Evolutionary conservation across 1,140 invertebrate species (phyloP).

Genomic region (Neuroterus valhalla): DNA sequence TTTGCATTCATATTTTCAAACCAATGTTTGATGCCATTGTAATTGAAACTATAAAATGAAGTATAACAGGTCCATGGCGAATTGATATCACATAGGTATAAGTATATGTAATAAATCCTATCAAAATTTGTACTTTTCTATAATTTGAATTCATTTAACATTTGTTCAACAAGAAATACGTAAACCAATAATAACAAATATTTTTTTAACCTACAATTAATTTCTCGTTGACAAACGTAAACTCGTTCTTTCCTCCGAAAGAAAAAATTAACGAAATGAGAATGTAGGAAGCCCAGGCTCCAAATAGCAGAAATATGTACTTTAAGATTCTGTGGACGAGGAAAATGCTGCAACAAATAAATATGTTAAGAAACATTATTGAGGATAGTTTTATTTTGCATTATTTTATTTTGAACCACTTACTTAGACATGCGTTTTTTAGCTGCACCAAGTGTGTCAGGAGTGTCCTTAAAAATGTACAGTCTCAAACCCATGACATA

Average conservation of each 20-base stretch:
- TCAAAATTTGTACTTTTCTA: slow-evolving; percentile 19
- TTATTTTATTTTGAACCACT: neutral
- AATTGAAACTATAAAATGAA: too few species aligned
- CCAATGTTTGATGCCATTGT: too few species aligned
- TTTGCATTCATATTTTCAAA: too few species aligned
- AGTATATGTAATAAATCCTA: neutral
- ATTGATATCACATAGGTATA: too few species aligned
- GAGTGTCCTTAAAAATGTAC: slow-evolving; percentile 76
- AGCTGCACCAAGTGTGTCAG: slow-evolving; percentile 68
- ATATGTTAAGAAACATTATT: slow-evolving; percentile 32
- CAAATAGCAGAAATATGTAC: slow-evolving; percentile 43
- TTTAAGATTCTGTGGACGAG: slow-evolving; percentile 55
- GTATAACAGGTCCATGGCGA: too few species aligned
- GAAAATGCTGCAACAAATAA: slow-evolving; percentile 51
- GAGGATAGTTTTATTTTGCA: slow-evolving; percentile 8
- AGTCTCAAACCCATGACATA: slow-evolving; percentile 74
- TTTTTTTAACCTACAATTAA: neutral
- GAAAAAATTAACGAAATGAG: slow-evolving; percentile 40
- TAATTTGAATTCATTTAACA: slow-evolving; percentile 9
- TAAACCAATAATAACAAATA: neutral
- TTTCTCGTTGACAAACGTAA: slow-evolving; percentile 48
- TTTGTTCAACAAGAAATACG: slow-evolving; percentile 27
- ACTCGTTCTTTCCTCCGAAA: slow-evolving; percentile 46
- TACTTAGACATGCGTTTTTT: slow-evolving; percentile 69
- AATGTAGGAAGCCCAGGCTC: slow-evolving; percentile 44